Evolutionary conservation across 2,797 vertebrate species (phyloP), one percentile per base, ranked within the genome.

Genomic region (Todus mexicanus): DNA sequence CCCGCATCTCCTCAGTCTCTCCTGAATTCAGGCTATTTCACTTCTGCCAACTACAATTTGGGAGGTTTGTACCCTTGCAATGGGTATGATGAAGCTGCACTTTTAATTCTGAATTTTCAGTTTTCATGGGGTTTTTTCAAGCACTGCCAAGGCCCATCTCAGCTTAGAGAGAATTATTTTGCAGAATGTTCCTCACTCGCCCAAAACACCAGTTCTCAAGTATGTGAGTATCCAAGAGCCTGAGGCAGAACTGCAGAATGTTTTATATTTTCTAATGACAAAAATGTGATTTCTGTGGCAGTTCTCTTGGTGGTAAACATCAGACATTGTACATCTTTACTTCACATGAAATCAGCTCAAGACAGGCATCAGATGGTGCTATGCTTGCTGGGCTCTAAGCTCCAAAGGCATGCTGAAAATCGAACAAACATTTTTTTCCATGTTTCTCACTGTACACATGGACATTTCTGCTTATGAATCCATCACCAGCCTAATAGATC

Each of bases 321-420:
- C 51, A 64, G 54, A 60, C 80, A 59, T 43, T 51, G 10, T 54
- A 87, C 74, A 66, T 50, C 53, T 94, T 50, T 64, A 68, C 82
- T 93, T 93, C 63, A 84, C 29, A 64, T 45, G 85, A 94, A 95
- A 69, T 89, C 76, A 81, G 56, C 86, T 65, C 72, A 93, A 89
- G 74, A 53, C 33, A 86, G 71, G 5, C 64, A 93, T 93, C 43
- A 68, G n/a, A 80, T 87, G 88, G 27, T 9, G 0, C 82, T 87
- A 43, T 57, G 65, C 94, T 96, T 94, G 13, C 45, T 65, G 33
- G 10, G 57, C 77, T 95, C 64, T 79, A 68, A 87, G 65, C 71
- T 69, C 89, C 93, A 93, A 96, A 91, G 70, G 72, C 71, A 7
- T 3, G 37, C 70, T 77, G 76, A 51, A 92, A 94, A 96, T 51